A percentile compares a stretch with the other conserved stretches of the same genome.
Evolutionary conservation across 2,797 vertebrate genomes (phyloP).

Genomic region (Mormyrus proboscirostris): DNA sequence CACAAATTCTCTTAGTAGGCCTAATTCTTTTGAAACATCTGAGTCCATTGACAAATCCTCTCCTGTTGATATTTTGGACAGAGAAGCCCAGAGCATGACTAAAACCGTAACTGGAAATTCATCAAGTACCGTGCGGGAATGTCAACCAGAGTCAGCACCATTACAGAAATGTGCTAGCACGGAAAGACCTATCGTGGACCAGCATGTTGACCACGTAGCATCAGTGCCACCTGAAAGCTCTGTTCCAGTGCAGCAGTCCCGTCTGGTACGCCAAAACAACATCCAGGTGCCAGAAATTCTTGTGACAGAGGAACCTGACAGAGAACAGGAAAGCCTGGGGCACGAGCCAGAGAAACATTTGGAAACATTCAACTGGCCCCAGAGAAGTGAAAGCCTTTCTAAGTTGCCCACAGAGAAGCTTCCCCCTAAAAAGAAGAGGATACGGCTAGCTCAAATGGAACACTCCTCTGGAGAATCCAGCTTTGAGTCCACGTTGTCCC

Average conservation of each 20-base stretch:
- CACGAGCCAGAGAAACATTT: slow-evolving; percentile 70
- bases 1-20: slow-evolving; percentile 90
- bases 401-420: slow-evolving; percentile 94
- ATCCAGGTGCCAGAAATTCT: slow-evolving; percentile 97
- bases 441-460: slow-evolving; percentile 90
- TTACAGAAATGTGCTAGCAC: slow-evolving; percentile 47
- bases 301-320: slow-evolving; percentile 93
- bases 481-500: slow-evolving; percentile 82
- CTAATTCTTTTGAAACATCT: slow-evolving; percentile 80
- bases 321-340: slow-evolving; percentile 72
- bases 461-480: slow-evolving; percentile 92
- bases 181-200: slow-evolving; percentile 55
- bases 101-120: slow-evolving; percentile 58
- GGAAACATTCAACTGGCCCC: slow-evolving; percentile 93
- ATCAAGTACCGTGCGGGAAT: slow-evolving; percentile 43
- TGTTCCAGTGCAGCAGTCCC: slow-evolving; percentile 65
- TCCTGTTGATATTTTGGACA: slow-evolving; percentile 68
- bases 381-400: slow-evolving; percentile 89
- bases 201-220: slow-evolving; percentile 47
- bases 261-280: slow-evolving; percentile 90
- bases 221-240: slow-evolving; percentile 52
- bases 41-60: slow-evolving; percentile 76
- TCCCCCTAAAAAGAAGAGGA: slow-evolving; percentile 96
- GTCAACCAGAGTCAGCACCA: slow-evolving; percentile 53
- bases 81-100: slow-evolving; percentile 50